Evolutionary conservation across 2,113 vertebrate species (phyloP).

Genomic region (Chaenogobius annularis): DNA sequence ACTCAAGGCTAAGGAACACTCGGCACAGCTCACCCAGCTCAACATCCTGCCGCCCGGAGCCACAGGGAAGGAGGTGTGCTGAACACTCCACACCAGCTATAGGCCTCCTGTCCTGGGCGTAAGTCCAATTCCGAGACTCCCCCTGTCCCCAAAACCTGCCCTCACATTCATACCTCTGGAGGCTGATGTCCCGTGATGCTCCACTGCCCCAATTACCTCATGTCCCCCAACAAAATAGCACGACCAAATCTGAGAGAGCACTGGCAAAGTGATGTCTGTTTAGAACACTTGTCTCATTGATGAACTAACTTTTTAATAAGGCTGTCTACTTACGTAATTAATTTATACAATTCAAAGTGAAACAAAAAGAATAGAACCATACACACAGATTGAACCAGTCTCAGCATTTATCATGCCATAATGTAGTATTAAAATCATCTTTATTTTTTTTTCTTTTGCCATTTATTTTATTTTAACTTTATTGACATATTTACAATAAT

Average conservation of each 20-base stretch:
- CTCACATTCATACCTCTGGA: conserved; percentile 47
- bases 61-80: conserved; percentile 98
- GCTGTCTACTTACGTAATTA: background rate
- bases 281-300: conserved; percentile 25
- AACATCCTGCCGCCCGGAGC: conserved; percentile 92
- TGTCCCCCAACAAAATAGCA: conserved; percentile 74
- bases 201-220: conserved; percentile 53
- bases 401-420: background rate
- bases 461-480: background rate
- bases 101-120: conserved; percentile 38
- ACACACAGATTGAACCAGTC: background rate
- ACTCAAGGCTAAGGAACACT: conserved; percentile 97
- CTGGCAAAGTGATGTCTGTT: conserved; percentile 57
- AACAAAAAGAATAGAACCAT: background rate
- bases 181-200: conserved; percentile 35
- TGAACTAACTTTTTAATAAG: background rate
- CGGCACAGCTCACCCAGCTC: conserved; percentile 96
- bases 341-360: background rate
- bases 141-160: background rate
- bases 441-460: background rate
- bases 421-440: background rate
- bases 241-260: conserved; percentile 85
- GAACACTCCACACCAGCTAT: conserved; percentile 67
- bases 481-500: background rate
- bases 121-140: conserved; percentile 48